Evolutionary conservation across 1,140 invertebrate genomes (phyloP).

Genomic region (Centruroides vittatus): DNA sequence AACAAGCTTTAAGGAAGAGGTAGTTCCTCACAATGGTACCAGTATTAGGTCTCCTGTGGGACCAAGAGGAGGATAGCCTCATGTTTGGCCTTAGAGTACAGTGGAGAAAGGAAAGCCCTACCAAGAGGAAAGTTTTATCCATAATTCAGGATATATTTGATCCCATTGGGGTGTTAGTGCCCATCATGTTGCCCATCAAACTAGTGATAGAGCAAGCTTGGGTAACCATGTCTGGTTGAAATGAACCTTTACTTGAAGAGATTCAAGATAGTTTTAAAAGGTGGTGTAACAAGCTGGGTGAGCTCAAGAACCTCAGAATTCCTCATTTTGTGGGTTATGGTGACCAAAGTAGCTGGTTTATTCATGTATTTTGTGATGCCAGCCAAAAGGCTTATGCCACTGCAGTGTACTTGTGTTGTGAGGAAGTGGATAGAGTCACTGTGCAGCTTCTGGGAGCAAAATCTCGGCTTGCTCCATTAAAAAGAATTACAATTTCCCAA

Average conservation of each 20-base stretch:
- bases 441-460: neutral
- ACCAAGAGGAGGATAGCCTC: neutral
- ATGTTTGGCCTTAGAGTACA: neutral
- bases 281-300: neutral
- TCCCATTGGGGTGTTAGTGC: neutral
- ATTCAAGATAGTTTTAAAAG: neutral
- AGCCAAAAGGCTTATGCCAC: too few species aligned
- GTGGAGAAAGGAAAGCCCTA: neutral
- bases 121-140: neutral
- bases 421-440: neutral
- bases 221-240: slow-evolving; percentile 1
- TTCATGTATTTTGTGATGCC: too few species aligned
- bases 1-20: too few species aligned
- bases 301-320: too few species aligned
- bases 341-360: too few species aligned
- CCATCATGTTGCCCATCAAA: neutral
- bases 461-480: neutral
- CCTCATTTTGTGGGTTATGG: too few species aligned
- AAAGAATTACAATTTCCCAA: neutral
- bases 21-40: too few species aligned
- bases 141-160: neutral
- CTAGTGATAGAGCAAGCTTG: slow-evolving; percentile 3
- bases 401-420: too few species aligned
- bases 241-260: neutral
- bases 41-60: neutral